phyloP scores from a whole-genome alignment of 2,888 invertebrate genomes.

The Cacoxenus indagator region DNA sequence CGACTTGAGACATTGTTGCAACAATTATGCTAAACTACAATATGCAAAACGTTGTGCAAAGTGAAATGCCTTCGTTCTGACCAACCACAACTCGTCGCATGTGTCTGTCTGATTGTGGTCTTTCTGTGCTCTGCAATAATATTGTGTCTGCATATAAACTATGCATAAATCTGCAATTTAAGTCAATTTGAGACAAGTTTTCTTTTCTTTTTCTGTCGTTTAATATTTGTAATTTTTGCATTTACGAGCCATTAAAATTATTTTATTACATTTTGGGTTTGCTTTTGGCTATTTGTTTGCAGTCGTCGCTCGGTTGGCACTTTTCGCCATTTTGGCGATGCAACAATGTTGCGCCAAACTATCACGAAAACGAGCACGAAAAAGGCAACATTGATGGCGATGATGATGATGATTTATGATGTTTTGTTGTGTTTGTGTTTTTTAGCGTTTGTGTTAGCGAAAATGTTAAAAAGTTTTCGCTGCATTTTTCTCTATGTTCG shows the following conservation, averaged over 20 bases:
- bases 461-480: constrained; percentile 9
- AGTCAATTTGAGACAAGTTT: constrained; percentile 18
- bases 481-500: background rate
- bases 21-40: constrained; percentile 48
- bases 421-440: constrained; percentile 20
- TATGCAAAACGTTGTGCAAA: constrained; percentile 23
- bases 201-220: constrained; percentile 27
- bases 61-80: background rate
- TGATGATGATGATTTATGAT: constrained; percentile 35
- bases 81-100: background rate
- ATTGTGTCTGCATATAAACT: constrained; percentile 19
- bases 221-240: constrained; percentile 53
- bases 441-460: constrained; percentile 15
- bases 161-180: constrained; percentile 8
- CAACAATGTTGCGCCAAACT: background rate
- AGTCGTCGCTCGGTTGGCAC: background rate
- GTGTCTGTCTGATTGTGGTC: no score
- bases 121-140: no score
- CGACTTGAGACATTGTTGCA: constrained; percentile 4
- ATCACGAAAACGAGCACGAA: background rate
- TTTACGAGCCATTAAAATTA: constrained; percentile 57
- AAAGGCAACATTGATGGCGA: constrained; percentile 17
- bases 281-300: constrained; percentile 38
- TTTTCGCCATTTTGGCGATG: no score
- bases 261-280: constrained; percentile 51